A percentile compares a stretch with the other conserved stretches of the same genome.
Conservation (phyloP, 2,888 invertebrate genomes). For the Acutogordius australiensis region DNA sequence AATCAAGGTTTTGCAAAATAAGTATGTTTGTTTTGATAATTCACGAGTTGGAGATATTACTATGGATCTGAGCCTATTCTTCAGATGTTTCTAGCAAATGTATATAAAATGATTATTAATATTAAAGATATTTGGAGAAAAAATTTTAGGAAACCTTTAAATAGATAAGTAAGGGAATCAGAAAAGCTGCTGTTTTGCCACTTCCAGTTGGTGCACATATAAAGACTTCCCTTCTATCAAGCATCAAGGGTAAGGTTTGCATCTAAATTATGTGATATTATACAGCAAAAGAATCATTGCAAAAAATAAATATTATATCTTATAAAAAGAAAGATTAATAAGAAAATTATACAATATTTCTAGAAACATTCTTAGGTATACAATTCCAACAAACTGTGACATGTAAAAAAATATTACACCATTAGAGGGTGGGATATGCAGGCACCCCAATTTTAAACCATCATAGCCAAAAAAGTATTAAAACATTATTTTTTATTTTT, state of each 20-base stretch:
- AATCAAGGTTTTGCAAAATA: constrained; percentile 15
- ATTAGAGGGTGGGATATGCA: too few relatives aligned
- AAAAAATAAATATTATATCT: background rate
- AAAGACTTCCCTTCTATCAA: constrained; percentile 46
- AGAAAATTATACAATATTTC: background rate
- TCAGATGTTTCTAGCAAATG: constrained; percentile 29
- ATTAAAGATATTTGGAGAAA: too few relatives aligned
- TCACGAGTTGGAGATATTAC: constrained; percentile 73
- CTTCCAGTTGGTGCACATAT: constrained; percentile 90
- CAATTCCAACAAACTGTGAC: too few relatives aligned
- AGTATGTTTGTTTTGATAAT: constrained; percentile 57
- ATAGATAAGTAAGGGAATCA: constrained; percentile 52
- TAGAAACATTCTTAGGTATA: background rate
- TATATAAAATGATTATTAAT: too few relatives aligned
- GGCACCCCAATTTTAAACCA: background rate
- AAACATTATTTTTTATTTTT: too few relatives aligned
- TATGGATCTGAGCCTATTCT: constrained; percentile 50
- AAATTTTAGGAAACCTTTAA: too few relatives aligned
- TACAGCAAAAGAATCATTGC: background rate
- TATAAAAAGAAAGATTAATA: background rate
- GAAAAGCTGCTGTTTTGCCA: constrained; percentile 78
- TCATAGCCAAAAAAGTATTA: too few relatives aligned
- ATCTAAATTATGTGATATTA: constrained; percentile 39
- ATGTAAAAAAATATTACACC: too few relatives aligned
- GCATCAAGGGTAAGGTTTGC: constrained; percentile 62